Conservation (phyloP, 2,888 invertebrate genomes). For the Drosophila bunnanda region DNA sequence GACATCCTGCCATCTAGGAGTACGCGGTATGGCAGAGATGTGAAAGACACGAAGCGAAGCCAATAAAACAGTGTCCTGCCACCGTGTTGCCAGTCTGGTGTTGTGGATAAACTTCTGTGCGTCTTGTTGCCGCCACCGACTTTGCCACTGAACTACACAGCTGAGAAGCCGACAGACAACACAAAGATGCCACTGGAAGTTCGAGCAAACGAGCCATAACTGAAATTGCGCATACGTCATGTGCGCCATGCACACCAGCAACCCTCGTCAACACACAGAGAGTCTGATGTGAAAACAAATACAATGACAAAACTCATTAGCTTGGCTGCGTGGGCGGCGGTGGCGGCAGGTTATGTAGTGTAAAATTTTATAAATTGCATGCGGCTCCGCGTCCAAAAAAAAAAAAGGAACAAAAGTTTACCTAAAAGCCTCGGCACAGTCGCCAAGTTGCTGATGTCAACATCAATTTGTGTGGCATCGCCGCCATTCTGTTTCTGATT, state of each 20-base stretch:
- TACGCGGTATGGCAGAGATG: slow-evolving; percentile 24
- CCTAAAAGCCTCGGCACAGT: slow-evolving; percentile 41
- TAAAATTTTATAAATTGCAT: slow-evolving; percentile 66
- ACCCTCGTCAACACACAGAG: slow-evolving; percentile 12
- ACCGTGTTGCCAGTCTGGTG: slow-evolving; percentile 25
- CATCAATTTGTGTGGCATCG: slow-evolving; percentile 50
- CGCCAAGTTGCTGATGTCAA: slow-evolving; percentile 51
- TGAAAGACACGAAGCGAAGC: slow-evolving; percentile 53
- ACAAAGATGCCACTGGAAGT: slow-evolving; percentile 49
- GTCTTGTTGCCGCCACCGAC: slow-evolving; percentile 32
- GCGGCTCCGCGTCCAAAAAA: slow-evolving; percentile 27
- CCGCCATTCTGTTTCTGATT: slow-evolving; percentile 62
- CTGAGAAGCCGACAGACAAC: slow-evolving; percentile 46
- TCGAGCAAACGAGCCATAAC: slow-evolving; percentile 62
- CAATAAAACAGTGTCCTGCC: slow-evolving; percentile 66
- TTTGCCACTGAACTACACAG: slow-evolving; percentile 41
- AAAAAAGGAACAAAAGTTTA: slow-evolving; percentile 24
- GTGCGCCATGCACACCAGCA: slow-evolving; percentile 45
- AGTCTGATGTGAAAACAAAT: slow-evolving; percentile 31
- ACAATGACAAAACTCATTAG: slow-evolving; percentile 63
- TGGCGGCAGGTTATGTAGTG: slow-evolving; percentile 56
- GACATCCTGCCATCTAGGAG: no score
- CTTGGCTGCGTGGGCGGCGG: slow-evolving; percentile 35
- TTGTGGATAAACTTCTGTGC: slow-evolving; percentile 42
- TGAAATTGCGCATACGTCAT: slow-evolving; percentile 71